Conservation (phyloP, 2,113 vertebrate genomes). For the Tachycineta bicolor region DNA sequence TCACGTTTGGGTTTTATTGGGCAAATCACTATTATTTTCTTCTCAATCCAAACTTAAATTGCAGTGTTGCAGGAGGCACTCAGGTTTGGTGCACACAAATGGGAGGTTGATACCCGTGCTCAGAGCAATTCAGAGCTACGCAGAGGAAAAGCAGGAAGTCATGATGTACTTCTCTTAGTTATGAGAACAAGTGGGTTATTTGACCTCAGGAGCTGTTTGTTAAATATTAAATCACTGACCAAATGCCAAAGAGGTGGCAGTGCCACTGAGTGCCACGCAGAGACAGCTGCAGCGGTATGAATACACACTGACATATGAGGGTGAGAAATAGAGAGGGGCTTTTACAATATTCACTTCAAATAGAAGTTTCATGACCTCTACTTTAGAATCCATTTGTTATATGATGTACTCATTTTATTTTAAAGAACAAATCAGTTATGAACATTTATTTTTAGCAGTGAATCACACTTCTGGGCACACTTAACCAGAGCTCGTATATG, state of each 20-base stretch:
- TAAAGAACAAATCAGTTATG: neutral
- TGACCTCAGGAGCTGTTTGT: neutral
- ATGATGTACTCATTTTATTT: neutral
- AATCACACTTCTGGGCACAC: neutral
- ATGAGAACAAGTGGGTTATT: neutral
- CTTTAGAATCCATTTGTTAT: neutral
- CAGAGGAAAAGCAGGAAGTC: neutral
- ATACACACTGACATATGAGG: rapidly evolving
- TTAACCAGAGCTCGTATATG: rapidly evolving
- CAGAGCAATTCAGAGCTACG: neutral
- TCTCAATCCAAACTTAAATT: neutral
- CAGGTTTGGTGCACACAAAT: neutral
- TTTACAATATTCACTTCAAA: neutral
- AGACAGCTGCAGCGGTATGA: neutral
- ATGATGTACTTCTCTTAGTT: neutral
- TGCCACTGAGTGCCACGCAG: neutral
- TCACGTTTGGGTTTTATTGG: neutral
- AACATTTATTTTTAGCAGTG: neutral
- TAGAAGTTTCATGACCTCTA: neutral
- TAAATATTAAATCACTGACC: neutral
- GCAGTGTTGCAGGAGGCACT: neutral
- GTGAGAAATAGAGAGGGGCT: neutral
- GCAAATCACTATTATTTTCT: conserved; percentile 17
- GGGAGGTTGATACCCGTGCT: neutral
- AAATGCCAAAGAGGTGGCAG: rapidly evolving